Base-by-base conservation (phyloP, 53 echinoderm and acorn worm genomes). In the Holothuria leucospilota region DNA sequence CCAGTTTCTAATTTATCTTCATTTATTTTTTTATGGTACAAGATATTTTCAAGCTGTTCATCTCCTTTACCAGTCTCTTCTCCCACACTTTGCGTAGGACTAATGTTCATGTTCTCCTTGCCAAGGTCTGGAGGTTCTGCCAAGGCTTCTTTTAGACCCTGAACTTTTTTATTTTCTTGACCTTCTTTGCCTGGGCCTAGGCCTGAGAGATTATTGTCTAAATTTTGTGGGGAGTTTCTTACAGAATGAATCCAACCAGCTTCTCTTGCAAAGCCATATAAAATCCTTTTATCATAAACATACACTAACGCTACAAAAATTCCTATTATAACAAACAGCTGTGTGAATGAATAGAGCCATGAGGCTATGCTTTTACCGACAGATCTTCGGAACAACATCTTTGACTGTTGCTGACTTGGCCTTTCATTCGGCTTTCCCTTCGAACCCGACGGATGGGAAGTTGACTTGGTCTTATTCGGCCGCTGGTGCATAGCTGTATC, bases 211-310 rank as follows among this genome's bases (percentile, higher is more conserved):
- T 56, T 56, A 1, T 56, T 18, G 2, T 11, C 46, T 46, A 46
- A 8, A 46, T 46, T 46, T 9, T 46, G 46, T 46, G 46, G 46
- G 46, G 56, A 56, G 18, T 56, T 18, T 56, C 18, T 56, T 3
- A 56, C 56, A 41, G 42, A 73, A 16, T 73, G 15, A 39, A 67
- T 24, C 84, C 65, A 83, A 21, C 84, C 84, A 20, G 49, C 49
- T 42, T 83, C 68, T 20, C 40, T 10, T 39, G 49, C 84, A 83
- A 83, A 83, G 10, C 66, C 66, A 83, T 83, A 65, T 0, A 83
- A 5, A 20, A 83, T 83, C 18, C 67, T 83, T 67, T 83, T 67
- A 62, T 83, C 84, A 28, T 83, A 83, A 14, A 83, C 16, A 83
- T 83, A 83, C 68, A 83, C 84, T 20, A 62, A 67, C 30, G 41